phyloP scores from a whole-genome alignment of 2,888 invertebrate genomes.

The Clistopyga incitator region DNA sequence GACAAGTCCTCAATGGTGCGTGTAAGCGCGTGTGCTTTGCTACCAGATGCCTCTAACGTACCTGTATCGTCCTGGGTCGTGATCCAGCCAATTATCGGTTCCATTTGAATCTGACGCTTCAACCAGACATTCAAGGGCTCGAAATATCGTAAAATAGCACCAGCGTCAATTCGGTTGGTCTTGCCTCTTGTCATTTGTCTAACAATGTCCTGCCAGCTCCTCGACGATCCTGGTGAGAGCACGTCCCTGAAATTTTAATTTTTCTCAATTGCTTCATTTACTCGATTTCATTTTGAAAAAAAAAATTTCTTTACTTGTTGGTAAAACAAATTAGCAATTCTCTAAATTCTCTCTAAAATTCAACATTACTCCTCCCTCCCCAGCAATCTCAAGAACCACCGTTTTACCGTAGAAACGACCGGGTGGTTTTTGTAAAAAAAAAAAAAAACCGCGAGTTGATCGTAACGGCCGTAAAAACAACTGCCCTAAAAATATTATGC shows the following conservation, averaged over 20 bases:
- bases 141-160: constrained; percentile 92
- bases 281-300: background rate
- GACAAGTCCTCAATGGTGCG: constrained; percentile 13
- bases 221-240: constrained; percentile 89
- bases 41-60: constrained; percentile 53
- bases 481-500: no score
- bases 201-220: constrained; percentile 90
- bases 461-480: no score
- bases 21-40: background rate
- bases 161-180: constrained; percentile 90
- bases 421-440: no score
- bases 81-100: constrained; percentile 91
- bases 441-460: no score
- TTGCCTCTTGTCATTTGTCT: constrained; percentile 89
- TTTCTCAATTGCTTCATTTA: background rate
- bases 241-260: constrained; percentile 85
- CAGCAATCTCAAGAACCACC: no score
- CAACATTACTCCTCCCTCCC: no score
- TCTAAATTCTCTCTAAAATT: no score
- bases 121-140: constrained; percentile 92
- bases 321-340: no score
- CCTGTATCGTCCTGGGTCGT: constrained; percentile 89
- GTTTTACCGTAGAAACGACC: no score
- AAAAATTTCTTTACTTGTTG: no score
- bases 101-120: constrained; percentile 90